Conservation (phyloP, 2,888 invertebrate species). For the Atethmia centrago region DNA sequence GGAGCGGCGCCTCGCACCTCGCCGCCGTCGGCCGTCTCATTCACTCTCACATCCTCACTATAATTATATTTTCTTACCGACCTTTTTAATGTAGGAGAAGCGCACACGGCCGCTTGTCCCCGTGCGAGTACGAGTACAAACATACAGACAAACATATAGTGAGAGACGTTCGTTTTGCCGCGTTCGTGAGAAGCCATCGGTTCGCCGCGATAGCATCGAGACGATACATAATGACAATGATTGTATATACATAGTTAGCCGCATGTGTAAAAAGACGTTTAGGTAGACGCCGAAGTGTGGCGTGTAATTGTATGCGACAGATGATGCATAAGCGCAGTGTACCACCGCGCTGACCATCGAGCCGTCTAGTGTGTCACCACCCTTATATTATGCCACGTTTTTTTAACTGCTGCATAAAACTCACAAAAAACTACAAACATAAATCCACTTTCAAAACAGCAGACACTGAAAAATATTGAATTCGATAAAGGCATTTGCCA, state of each 20-base stretch:
- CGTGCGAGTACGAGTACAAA: slow-evolving; percentile 88
- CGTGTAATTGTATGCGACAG: slow-evolving; percentile 75
- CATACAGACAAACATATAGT: slow-evolving; percentile 82
- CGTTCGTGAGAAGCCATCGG: slow-evolving; percentile 90
- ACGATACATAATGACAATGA: slow-evolving; percentile 84
- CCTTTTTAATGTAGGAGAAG: slow-evolving; percentile 89
- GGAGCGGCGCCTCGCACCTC: slow-evolving; percentile 75
- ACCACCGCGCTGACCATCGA: slow-evolving; percentile 64
- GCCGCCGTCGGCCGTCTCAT: slow-evolving; percentile 85
- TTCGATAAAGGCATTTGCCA: slow-evolving; percentile 31
- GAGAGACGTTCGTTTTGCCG: slow-evolving; percentile 86
- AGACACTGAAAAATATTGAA: slow-evolving; percentile 17
- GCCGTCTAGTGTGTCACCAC: slow-evolving; percentile 54
- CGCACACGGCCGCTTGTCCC: slow-evolving; percentile 89
- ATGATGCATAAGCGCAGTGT: slow-evolving; percentile 68
- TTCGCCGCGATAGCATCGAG: slow-evolving; percentile 88
- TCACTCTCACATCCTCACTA: slow-evolving; percentile 90
- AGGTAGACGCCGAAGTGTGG: slow-evolving; percentile 77
- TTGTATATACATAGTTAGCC: slow-evolving; percentile 90
- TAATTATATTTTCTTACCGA: slow-evolving; percentile 90
- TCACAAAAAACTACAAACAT: background rate
- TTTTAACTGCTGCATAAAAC: slow-evolving; percentile 20
- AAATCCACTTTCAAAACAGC: background rate
- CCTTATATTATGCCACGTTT: slow-evolving; percentile 28
- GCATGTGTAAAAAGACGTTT: slow-evolving; percentile 87